Base-by-base conservation (phyloP, 1,140 invertebrate genomes). In the Hesperophylax magnus region DNA sequence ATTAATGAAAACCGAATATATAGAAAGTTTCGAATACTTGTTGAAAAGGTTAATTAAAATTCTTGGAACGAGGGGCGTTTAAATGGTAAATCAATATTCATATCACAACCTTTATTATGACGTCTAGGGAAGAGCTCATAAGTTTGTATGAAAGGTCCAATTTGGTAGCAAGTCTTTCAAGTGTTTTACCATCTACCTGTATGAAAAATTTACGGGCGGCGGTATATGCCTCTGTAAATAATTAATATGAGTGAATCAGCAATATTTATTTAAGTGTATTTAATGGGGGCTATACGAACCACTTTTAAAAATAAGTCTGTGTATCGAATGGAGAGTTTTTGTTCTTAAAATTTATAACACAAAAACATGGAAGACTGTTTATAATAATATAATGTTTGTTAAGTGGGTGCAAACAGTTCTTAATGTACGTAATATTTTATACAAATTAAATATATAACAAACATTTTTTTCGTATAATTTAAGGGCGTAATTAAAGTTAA, bases 61-160 rank as follows among this genome's bases (percentile, higher is more conserved):
- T 65, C 61, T 27, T 24, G 24, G 24, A 65, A 65, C 20, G 24
- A 24, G 39, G 39, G 39, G 39, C 39, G 39, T 47, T 47, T 47
- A 11, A 65, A 65, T 24, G 61, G 61, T 17, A 65, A 65, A 65
- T 65, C 61, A 65, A 65, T 65, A 65, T 65, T 65, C 61, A 65
- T 65, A 65, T 14, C 61, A 65, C 20, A 65, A 65, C 24, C 24
- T 65, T 65, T 31, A 24, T 65, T 65, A 14, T 65, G 24, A 65
- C 61, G 61, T 65, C 15, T 31, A 8, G 17, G 24, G 20, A 24
- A 65, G 18, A 22, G 8, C 61, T n/a, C 61, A 47, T 47, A 47
- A 47, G 39, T 47, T 47, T 47, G 39, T 47, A 47, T 22, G 61
- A 31, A 24, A 18, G 61, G 14, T 65, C 24, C 24, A 65, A 65